Base-by-base conservation (phyloP, 1,140 invertebrate species). In the Listronotus bonariensis region DNA sequence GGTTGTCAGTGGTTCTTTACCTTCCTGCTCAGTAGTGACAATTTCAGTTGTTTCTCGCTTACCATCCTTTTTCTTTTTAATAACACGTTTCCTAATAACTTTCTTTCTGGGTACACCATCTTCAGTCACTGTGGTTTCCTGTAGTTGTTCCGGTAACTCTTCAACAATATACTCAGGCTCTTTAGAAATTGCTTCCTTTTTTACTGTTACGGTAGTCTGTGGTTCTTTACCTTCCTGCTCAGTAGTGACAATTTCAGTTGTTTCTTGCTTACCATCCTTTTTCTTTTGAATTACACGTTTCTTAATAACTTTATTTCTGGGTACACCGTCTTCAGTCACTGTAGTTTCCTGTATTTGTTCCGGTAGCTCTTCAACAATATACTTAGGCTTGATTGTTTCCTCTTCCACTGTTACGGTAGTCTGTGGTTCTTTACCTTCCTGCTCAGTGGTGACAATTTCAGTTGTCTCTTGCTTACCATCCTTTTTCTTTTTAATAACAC, bases 181-280 rank as follows among this genome's bases (percentile, higher is more conserved):
- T 7, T 36, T 36, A 12, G 34, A 60, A 11, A 66, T 69, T 64
- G 70, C 66, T 70, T 75, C 72, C 0, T 60, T 67, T 0, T 75
- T 78, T 9, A 79, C 77, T 62, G 74, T 72, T 42, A 79, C 76
- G 15, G 78, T 77, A 34, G 77, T 76, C 65, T 80, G 71, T 12
- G 78, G 75, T 43, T 72, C 65, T 62, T 80, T 72, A 34, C 74
- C 78, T 56, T 80, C 79, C 60, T 73, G 76, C 48, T 81, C 12
- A 18, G 68, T 40, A 73, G 69, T 63, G 0, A 66, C 51, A 26
- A 80, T 80, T 72, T 78, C 64, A 17, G 79, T 76, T 3, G 36
- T 52, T 38, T 76, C 70, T 26, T 68, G 36, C 45, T 76, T 72
- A 17, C 58, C 61, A 3, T 65, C 71, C 26, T 61, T 49, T 20